Percentiles rank a stretch among this genome's conserved stretches.
These are phyloP conservation scores for Sebastes umbrosus DNA, from an alignment of 2,797 vertebrate species.

Conservation along the genomic window DNA sequence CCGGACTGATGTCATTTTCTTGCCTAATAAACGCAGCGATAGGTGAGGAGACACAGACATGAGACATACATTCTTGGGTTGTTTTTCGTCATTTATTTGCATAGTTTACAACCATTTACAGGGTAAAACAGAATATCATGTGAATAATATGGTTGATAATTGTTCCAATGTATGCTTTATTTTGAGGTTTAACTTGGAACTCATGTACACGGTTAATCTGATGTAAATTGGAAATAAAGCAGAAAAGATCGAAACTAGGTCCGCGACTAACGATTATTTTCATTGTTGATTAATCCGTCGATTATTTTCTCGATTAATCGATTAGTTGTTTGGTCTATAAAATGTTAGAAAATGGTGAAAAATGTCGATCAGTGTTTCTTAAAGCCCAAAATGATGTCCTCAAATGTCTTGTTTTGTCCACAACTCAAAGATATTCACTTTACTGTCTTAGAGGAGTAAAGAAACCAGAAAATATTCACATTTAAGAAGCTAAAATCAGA, in stretches of 20 bases:
- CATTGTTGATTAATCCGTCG: no score
- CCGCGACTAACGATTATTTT: no score
- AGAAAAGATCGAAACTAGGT: background rate
- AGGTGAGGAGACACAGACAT: background rate
- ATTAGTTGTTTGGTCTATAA: no score
- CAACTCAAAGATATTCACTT: no score
- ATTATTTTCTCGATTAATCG: no score
- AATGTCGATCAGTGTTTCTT: no score
- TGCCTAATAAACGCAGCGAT: constrained; percentile 22
- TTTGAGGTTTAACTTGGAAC: background rate
- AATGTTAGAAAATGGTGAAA: no score
- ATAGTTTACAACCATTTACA: background rate
- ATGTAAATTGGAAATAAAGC: background rate
- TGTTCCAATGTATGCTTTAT: background rate
- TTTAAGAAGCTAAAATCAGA: no score
- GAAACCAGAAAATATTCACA: no score
- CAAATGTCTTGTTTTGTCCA: no score
- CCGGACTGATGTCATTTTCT: constrained; percentile 26
- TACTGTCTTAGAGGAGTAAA: no score
- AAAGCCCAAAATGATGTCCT: no score
- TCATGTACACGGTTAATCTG: background rate
- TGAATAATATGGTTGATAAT: background rate
- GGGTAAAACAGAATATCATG: background rate
- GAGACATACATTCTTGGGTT: background rate
- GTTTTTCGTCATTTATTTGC: background rate